These are phyloP conservation scores for Pelobates fuscus DNA, from an alignment of 2,113 vertebrate species.

Conservation along the genomic window DNA sequence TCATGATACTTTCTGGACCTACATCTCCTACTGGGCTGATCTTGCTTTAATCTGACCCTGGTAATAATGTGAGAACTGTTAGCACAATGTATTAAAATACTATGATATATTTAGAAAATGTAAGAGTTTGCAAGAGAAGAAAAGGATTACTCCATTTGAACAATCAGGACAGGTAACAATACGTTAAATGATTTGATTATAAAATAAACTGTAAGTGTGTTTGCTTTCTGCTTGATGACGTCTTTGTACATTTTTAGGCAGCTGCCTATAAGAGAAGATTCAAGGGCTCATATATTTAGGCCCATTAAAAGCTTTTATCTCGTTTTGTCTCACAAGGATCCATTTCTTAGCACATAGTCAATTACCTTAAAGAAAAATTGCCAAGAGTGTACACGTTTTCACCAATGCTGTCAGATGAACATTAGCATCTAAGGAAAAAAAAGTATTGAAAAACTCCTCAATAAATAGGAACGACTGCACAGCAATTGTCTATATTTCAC, in stretches of 20 bases:
- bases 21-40: too few species aligned
- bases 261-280: conserved; percentile 17
- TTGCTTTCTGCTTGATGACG: too few species aligned
- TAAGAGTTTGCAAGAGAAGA: too few species aligned
- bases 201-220: too few species aligned
- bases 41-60: too few species aligned
- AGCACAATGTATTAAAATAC: too few species aligned
- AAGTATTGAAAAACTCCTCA: conserved; percentile 59
- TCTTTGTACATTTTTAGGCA: conserved; percentile 32
- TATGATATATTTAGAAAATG: too few species aligned
- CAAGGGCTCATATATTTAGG: conserved; percentile 58
- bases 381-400: conserved; percentile 59
- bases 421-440: conserved; percentile 53
- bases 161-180: too few species aligned
- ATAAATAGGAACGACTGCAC: conserved; percentile 64
- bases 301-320: conserved; percentile 68
- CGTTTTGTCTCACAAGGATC: conserved; percentile 63
- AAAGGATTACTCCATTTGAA: too few species aligned
- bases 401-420: conserved; percentile 54
- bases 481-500: conserved; percentile 44
- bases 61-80: too few species aligned
- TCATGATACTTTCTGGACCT: too few species aligned
- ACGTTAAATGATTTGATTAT: too few species aligned
- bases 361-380: conserved; percentile 69
- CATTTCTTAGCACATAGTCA: conserved; percentile 67